phyloP scores from a whole-genome alignment of 2,113 vertebrate genomes.

The Pterocles orientalis region DNA sequence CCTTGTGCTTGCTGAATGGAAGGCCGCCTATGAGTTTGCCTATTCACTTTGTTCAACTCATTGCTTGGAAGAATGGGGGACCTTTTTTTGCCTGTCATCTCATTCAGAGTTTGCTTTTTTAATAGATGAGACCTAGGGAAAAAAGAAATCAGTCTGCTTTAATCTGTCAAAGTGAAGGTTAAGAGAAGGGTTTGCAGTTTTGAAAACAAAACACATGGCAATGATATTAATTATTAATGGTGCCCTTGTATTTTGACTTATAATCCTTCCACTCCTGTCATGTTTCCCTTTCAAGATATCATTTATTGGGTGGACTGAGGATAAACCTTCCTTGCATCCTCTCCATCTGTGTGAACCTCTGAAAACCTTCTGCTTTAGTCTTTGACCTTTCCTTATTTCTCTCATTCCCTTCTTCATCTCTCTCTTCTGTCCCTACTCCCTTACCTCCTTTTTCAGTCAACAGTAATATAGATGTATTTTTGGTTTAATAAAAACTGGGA shows the following conservation, averaged over 20 bases:
- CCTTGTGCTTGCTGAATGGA: background rate
- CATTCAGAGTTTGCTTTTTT: background rate
- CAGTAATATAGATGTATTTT: background rate
- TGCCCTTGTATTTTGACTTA: slow-evolving; percentile 18
- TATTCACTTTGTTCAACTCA: background rate
- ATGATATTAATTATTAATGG: slow-evolving; percentile 37
- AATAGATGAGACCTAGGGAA: background rate
- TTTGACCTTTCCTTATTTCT: background rate
- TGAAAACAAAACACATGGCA: slow-evolving; percentile 23
- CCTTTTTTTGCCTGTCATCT: background rate
- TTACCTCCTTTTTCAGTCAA: background rate
- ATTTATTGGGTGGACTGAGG: background rate
- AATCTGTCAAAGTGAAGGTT: slow-evolving; percentile 25
- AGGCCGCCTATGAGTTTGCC: background rate
- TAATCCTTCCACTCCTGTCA: slow-evolving; percentile 7
- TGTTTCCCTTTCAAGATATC: background rate
- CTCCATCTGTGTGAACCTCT: background rate
- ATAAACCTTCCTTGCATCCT: background rate
- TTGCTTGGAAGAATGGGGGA: background rate
- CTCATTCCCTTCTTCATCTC: background rate
- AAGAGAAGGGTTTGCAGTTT: slow-evolving; percentile 17
- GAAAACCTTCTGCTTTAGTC: background rate
- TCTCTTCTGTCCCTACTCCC: background rate
- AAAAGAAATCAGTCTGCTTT: slow-evolving; percentile 36
- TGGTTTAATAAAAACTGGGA: background rate